Percentiles rank a stretch among this genome's conserved stretches.
Conservation (phyloP, 2,797 vertebrate genomes). For the Coregonus ussuriensis region DNA sequence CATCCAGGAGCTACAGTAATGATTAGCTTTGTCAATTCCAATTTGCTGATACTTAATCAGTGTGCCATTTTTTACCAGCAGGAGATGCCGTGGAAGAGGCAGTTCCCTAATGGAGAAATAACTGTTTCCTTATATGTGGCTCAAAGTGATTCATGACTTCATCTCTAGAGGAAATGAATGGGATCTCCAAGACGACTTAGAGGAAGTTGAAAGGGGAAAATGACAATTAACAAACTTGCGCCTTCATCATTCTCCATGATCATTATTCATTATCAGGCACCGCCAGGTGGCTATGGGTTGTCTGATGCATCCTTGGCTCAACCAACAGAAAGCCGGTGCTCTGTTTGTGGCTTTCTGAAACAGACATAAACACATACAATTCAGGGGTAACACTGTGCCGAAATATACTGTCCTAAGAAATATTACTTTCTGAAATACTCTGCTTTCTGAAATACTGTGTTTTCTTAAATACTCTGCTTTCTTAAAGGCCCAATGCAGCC, state of each 20-base stretch:
- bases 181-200: neutral
- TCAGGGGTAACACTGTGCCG: neutral
- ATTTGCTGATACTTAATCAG: conserved; percentile 39
- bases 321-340: neutral
- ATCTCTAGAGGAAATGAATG: neutral
- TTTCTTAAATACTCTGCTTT: neutral
- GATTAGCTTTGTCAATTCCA: conserved; percentile 27
- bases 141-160: neutral
- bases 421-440: neutral
- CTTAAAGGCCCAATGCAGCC: too few relatives aligned
- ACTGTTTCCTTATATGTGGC: conserved; percentile 30
- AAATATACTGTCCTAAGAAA: neutral
- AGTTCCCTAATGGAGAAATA: conserved; percentile 27
- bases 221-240: neutral
- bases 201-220: neutral
- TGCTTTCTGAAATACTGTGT: neutral
- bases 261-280: neutral
- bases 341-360: neutral
- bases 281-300: neutral
- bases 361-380: neutral
- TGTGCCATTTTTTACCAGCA: conserved; percentile 14
- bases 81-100: neutral
- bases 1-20: conserved; percentile 26
- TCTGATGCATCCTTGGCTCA: neutral
- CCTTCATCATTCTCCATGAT: neutral